Base-by-base conservation (phyloP, 37 sponge, comb jelly and placozoan species). In the Theonella swinhoei region DNA sequence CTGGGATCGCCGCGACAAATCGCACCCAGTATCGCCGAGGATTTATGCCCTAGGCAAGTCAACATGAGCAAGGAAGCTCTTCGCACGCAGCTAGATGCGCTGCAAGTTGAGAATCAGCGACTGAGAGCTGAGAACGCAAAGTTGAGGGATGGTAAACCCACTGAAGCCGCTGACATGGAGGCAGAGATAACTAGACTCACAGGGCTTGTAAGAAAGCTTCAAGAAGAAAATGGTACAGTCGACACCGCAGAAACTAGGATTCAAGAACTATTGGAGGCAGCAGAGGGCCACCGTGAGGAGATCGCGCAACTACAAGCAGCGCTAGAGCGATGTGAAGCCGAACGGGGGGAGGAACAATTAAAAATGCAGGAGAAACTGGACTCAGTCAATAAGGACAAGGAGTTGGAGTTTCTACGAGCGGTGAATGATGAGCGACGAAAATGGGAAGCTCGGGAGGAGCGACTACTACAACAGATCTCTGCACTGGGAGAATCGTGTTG, bases 361-460 rank as follows among this genome's bases (percentile, higher is more conserved):
- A 35, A 40, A 2, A 2, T 39, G 2, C 34, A 36, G 31, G 80
- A 8, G 47, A 26, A 68, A 36, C 70, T 68, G 62, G 4, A 23
- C 19, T n/a, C 33, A 20, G 39, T 29, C 26, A 9, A n/a, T 4
- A 39, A 22, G 64, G 26, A 24, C 28, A n/a, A 32, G 36, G 82
- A 82, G 38, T 73, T 82, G 29, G 73, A 82, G 25, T 32, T 4
- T 8, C 32, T 65, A 7, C 82, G 82, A 11, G 71, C 64, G 1
- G 39, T 82, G 31, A 73, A 36, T 1, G 62, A 36, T 4, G 73
- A 82, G 36, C 35, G 39, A n/a, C 19, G 37, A 11, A 82, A 82
- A 36, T 82, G 82, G 82, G 82, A 82, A 82, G 82, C 68, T 3
- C 25, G 82, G 37, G 82, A 82, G 38, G 59, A 42, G 35, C 33